phyloP scores from a whole-genome alignment of 2,888 invertebrate genomes.

The Microchrysa polita region DNA sequence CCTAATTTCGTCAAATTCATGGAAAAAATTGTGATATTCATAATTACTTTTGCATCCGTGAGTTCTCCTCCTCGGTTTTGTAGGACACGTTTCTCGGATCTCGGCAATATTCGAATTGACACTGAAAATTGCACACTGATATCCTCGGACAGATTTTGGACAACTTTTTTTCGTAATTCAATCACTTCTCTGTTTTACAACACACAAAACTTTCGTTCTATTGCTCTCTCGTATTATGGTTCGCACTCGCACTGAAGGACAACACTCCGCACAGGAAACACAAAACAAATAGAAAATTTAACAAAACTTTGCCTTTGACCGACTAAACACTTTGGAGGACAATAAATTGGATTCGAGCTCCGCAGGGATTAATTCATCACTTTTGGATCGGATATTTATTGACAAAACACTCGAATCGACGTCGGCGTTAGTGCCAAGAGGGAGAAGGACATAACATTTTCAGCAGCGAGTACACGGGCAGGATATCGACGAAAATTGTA shows the following conservation, averaged over 20 bases:
- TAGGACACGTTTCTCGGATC: not conserved
- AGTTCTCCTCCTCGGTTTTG: not conserved
- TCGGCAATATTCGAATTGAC: constrained; percentile 36
- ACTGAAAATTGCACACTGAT: constrained; percentile 40
- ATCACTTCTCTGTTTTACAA: constrained; percentile 24
- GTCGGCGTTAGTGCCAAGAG: constrained; percentile 5
- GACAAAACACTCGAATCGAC: constrained; percentile 38
- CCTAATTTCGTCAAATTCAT: not conserved
- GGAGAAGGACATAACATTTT: not conserved
- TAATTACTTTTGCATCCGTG: constrained; percentile 5
- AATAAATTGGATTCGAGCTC: constrained; percentile 40
- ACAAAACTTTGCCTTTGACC: not conserved
- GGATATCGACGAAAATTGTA: too few species aligned
- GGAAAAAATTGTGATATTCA: not conserved
- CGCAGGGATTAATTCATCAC: constrained; percentile 42
- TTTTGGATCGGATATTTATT: constrained; percentile 41
- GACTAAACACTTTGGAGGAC: constrained; percentile 34
- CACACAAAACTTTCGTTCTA: constrained; percentile 14
- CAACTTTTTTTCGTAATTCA: not conserved
- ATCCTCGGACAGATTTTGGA: constrained; percentile 20
- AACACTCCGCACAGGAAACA: constrained; percentile 11
- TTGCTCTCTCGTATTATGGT: too few species aligned
- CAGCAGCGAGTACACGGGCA: not conserved
- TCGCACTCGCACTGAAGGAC: constrained; percentile 17
- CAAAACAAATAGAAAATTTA: too few species aligned